phyloP scores from a whole-genome alignment of 1,140 invertebrate species.

The Drosophila lowei region DNA sequence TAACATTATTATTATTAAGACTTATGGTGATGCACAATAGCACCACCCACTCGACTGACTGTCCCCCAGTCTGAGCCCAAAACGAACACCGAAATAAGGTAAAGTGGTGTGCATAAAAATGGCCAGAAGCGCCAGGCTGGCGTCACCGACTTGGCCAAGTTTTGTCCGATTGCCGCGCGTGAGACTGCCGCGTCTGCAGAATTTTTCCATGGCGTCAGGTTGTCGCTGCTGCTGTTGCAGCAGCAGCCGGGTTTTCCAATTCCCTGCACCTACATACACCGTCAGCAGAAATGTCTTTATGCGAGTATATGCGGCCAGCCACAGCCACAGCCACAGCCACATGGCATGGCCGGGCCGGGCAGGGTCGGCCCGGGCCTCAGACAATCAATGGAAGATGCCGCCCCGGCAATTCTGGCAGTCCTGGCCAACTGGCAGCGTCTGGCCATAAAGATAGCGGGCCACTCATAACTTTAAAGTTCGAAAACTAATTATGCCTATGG shows the following conservation, averaged over 20 bases:
- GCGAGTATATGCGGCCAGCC: constrained; percentile 39
- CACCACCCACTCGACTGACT: not conserved
- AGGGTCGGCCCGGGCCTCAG: not conserved
- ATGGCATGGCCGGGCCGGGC: not conserved
- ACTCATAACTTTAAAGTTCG: constrained; percentile 80
- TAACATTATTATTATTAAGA: constrained; percentile 36
- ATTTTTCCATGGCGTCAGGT: constrained; percentile 66
- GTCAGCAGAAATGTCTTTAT: constrained; percentile 64
- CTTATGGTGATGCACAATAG: constrained; percentile 19
- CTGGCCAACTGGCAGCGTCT: constrained; percentile 27
- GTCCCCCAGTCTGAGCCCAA: not conserved
- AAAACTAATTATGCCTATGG: constrained; percentile 80
- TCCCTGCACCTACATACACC: constrained; percentile 67
- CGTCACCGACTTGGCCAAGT: constrained; percentile 72
- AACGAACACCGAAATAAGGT: constrained; percentile 2
- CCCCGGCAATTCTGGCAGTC: no score
- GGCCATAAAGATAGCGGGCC: constrained; percentile 74
- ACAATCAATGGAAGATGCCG: constrained; percentile 6
- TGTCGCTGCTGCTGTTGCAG: constrained; percentile 66
- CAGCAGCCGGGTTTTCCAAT: constrained; percentile 55
- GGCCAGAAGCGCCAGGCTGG: constrained; percentile 43
- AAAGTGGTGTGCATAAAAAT: constrained; percentile 8
- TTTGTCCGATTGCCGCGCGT: constrained; percentile 11
- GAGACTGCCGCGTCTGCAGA: constrained; percentile 45
- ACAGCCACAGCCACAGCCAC: constrained; percentile 30